A percentile compares a stretch with the other conserved stretches of the same genome.
These are phyloP conservation scores for Drosophila subsilvestris DNA, from an alignment of 2,888 invertebrate species.

Conservation along the genomic window DNA sequence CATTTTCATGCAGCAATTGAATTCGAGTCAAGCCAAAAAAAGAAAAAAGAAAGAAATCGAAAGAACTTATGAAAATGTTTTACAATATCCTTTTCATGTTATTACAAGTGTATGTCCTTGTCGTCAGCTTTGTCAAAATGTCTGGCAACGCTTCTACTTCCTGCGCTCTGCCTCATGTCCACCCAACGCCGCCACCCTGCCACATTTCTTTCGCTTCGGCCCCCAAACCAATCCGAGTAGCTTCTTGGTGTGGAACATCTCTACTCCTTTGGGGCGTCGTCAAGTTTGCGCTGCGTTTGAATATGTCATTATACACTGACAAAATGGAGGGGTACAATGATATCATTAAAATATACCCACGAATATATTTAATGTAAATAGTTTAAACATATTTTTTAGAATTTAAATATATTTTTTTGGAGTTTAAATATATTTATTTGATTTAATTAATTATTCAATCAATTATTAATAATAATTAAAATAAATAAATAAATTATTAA, in stretches of 20 bases:
- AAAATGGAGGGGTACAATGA: too few relatives aligned
- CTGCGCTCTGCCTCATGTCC: neutral
- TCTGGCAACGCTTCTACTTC: slow-evolving; percentile 69
- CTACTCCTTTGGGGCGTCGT: slow-evolving; percentile 63
- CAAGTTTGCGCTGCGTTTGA: slow-evolving; percentile 76
- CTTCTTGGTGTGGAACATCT: slow-evolving; percentile 50
- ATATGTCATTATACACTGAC: slow-evolving; percentile 70
- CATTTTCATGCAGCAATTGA: slow-evolving; percentile 41
- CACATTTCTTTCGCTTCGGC: too few relatives aligned
- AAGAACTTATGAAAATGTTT: slow-evolving; percentile 82
- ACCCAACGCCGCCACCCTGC: slow-evolving; percentile 7
- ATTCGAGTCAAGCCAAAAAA: slow-evolving; percentile 7
- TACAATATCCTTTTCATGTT: slow-evolving; percentile 83
- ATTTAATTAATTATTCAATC: too few relatives aligned
- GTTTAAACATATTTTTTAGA: too few relatives aligned
- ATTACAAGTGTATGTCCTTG: slow-evolving; percentile 81
- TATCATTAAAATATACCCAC: too few relatives aligned
- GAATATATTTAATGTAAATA: too few relatives aligned
- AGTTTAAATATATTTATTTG: too few relatives aligned
- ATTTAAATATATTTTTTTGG: too few relatives aligned
- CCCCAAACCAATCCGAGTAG: neutral
- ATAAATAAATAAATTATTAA: too few relatives aligned
- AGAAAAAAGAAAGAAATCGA: slow-evolving; percentile 54
- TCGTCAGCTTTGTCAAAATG: slow-evolving; percentile 82
- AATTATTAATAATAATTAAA: too few relatives aligned